Percentiles rank a stretch among this genome's conserved stretches.
Conservation (phyloP, 1,140 invertebrate genomes). For the Drosophila yakuba region DNA sequence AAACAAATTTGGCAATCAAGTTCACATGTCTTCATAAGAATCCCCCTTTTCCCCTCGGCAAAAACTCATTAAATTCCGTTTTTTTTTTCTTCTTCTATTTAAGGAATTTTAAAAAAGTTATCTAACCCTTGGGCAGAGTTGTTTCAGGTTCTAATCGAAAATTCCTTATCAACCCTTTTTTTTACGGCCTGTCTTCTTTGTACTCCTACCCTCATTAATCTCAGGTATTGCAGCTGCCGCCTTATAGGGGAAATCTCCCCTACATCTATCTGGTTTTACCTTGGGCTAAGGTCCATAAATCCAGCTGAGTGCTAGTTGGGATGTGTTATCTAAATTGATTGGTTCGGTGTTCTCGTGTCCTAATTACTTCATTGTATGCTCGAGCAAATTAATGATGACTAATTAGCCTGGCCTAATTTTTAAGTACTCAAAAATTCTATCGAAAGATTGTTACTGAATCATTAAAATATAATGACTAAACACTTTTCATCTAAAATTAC, state of each 20-base stretch:
- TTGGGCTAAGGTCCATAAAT: slow-evolving; percentile 19
- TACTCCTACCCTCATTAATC: slow-evolving; percentile 74
- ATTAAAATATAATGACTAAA: too few species aligned
- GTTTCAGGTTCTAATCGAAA: slow-evolving; percentile 61
- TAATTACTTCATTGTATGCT: slow-evolving; percentile 65
- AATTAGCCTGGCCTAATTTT: background rate
- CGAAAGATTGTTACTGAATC: too few species aligned
- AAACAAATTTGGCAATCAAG: slow-evolving; percentile 66
- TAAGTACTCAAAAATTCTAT: too few species aligned
- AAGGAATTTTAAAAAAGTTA: slow-evolving; percentile 25
- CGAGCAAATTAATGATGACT: slow-evolving; percentile 8
- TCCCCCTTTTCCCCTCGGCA: background rate
- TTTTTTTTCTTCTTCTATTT: slow-evolving; percentile 2
- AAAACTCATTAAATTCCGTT: slow-evolving; percentile 25
- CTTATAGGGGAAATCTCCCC: slow-evolving; percentile 11
- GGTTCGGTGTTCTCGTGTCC: slow-evolving; percentile 25
- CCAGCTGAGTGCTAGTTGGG: slow-evolving; percentile 20
- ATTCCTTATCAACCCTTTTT: slow-evolving; percentile 73
- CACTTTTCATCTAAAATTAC: too few species aligned
- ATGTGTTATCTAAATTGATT: slow-evolving; percentile 59
- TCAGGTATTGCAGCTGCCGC: slow-evolving; percentile 51
- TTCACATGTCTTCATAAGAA: slow-evolving; percentile 45
- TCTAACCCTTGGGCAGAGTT: slow-evolving; percentile 32
- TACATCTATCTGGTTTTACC: slow-evolving; percentile 5
- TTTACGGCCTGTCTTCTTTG: slow-evolving; percentile 26